These are phyloP conservation scores for Allacma fusca DNA, from an alignment of 2,888 invertebrate species.

Conservation along the genomic window DNA sequence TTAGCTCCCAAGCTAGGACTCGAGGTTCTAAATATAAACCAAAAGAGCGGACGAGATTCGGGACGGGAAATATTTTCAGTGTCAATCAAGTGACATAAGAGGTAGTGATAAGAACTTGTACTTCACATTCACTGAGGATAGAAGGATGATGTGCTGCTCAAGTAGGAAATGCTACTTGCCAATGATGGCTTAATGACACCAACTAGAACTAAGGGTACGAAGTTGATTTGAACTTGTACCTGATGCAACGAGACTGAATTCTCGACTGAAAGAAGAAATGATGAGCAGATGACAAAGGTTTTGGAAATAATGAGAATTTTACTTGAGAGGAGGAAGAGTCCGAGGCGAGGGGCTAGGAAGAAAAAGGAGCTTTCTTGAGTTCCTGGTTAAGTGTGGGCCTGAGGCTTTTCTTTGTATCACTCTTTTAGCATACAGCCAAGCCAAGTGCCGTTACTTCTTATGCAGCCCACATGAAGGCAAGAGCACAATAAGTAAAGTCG, in stretches of 20 bases:
- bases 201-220: slow-evolving; percentile 12
- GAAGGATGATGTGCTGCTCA: neutral
- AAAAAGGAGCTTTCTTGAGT: slow-evolving; percentile 35
- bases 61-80: slow-evolving; percentile 17
- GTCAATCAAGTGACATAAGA: slow-evolving; percentile 27
- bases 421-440: slow-evolving; percentile 41
- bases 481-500: neutral
- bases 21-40: neutral
- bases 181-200: slow-evolving; percentile 32
- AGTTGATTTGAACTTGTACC: slow-evolving; percentile 32
- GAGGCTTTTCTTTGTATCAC: slow-evolving; percentile 29
- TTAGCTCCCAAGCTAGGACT: neutral
- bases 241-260: slow-evolving; percentile 27
- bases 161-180: slow-evolving; percentile 21
- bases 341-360: slow-evolving; percentile 37
- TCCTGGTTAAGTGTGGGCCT: slow-evolving; percentile 52
- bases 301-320: slow-evolving; percentile 40
- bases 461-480: slow-evolving; percentile 25
- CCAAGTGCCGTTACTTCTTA: slow-evolving; percentile 53
- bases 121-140: slow-evolving; percentile 18
- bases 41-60: neutral
- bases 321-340: slow-evolving; percentile 35
- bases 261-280: slow-evolving; percentile 37
- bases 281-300: slow-evolving; percentile 43
- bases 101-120: slow-evolving; percentile 7